phyloP scores from a whole-genome alignment of 1,140 invertebrate species.

The Mycetomoellerius zeteki region DNA sequence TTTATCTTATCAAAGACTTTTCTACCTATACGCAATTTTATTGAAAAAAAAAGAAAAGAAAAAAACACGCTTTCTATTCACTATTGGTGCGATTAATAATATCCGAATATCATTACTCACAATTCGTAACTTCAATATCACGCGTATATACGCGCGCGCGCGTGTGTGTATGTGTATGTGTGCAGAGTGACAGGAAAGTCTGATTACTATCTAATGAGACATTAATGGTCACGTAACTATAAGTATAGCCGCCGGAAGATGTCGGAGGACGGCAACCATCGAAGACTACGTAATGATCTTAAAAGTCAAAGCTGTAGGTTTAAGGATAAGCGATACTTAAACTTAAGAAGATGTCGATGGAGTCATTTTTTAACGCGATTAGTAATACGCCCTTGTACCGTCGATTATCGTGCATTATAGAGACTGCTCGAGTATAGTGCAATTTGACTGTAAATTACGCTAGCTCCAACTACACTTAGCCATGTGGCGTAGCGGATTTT shows the following conservation, averaged over 20 bases:
- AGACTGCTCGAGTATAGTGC: constrained; percentile 60
- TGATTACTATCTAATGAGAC: constrained; percentile 52
- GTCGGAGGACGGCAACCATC: constrained; percentile 46
- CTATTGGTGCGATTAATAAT: constrained; percentile 15
- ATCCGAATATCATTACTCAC: constrained; percentile 8
- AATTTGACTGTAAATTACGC: constrained; percentile 62
- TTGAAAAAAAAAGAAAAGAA: background rate
- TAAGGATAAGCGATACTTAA: constrained; percentile 47
- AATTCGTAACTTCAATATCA: constrained; percentile 38
- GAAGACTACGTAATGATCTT: constrained; percentile 59
- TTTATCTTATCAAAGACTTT: constrained; percentile 7
- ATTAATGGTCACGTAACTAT: constrained; percentile 40
- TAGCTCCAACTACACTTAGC: constrained; percentile 60
- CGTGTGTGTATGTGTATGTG: constrained; percentile 14
- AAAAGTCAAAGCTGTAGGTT: constrained; percentile 43
- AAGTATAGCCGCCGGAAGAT: constrained; percentile 41
- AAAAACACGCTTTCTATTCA: constrained; percentile 13
- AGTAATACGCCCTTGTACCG: constrained; percentile 56
- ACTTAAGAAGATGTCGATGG: constrained; percentile 52
- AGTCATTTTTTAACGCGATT: constrained; percentile 62
- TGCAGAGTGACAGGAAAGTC: constrained; percentile 33
- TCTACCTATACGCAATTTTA: background rate
- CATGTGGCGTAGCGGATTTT: constrained; percentile 55
- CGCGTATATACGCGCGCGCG: background rate
- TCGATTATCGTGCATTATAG: constrained; percentile 59